phyloP scores from a whole-genome alignment of 1,140 invertebrate genomes.

The Neoseiulus cucumeris region DNA sequence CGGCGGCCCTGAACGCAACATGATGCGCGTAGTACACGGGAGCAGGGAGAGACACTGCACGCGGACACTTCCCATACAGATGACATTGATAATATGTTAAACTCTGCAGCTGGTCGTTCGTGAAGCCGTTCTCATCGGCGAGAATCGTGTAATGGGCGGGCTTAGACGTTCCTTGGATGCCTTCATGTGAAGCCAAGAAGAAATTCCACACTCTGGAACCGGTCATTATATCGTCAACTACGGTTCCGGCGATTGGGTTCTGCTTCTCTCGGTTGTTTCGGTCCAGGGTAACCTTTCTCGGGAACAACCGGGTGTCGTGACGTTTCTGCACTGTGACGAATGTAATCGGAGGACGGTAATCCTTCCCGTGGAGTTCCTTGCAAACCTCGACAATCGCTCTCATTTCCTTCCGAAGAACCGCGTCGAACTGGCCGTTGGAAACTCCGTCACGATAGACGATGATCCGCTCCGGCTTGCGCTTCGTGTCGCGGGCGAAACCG shows the following conservation, averaged over 20 bases:
- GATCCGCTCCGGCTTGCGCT: conserved; percentile 24
- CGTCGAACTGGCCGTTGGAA: conserved; percentile 29
- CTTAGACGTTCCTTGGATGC: conserved; percentile 29
- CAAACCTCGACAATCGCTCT: conserved; percentile 15
- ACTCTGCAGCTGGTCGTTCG: conserved; percentile 18
- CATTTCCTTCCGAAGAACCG: conserved; percentile 21
- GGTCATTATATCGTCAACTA: conserved; percentile 56
- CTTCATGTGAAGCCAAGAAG: conserved; percentile 47
- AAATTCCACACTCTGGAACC: conserved; percentile 61
- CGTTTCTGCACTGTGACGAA: conserved; percentile 21
- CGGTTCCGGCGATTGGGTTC: conserved; percentile 60
- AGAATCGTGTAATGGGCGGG: conserved; percentile 20
- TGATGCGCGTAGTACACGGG: conserved; percentile 25
- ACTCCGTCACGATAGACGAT: conserved; percentile 32
- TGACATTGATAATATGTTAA: conserved; percentile 21
- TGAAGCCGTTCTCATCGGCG: conserved; percentile 19
- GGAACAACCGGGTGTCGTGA: conserved; percentile 17
- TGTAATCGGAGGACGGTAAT: conserved; percentile 16
- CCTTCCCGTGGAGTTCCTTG: neutral
- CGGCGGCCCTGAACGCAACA: conserved; percentile 22
- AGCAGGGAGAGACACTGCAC: conserved; percentile 24
- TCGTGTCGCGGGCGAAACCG: conserved; percentile 12
- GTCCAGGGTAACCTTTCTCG: neutral
- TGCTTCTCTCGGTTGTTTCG: neutral
- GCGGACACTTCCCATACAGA: conserved; percentile 19